phyloP scores from a whole-genome alignment of 1,140 invertebrate genomes.

The Pteromalus puparum region DNA sequence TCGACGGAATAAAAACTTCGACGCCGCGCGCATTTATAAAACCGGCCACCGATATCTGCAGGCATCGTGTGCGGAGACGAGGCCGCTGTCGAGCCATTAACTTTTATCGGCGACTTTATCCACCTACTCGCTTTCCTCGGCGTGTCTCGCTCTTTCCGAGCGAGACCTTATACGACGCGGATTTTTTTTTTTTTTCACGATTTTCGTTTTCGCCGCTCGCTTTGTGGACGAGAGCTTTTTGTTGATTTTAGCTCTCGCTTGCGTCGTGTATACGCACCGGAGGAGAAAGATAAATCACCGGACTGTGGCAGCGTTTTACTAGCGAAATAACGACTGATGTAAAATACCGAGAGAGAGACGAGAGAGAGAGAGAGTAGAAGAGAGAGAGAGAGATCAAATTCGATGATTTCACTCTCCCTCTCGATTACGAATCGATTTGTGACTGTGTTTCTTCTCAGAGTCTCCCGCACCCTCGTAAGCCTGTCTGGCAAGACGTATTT shows the following conservation, averaged over 20 bases:
- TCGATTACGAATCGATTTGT: too few relatives aligned
- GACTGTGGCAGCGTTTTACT: too few relatives aligned
- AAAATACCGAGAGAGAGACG: too few relatives aligned
- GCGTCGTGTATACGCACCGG: too few relatives aligned
- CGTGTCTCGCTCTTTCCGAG: neutral
- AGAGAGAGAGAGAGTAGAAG: too few relatives aligned
- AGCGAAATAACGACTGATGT: too few relatives aligned
- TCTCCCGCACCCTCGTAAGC: neutral
- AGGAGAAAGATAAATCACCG: too few relatives aligned
- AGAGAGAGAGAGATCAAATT: too few relatives aligned
- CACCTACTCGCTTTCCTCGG: neutral
- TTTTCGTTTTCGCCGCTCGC: neutral
- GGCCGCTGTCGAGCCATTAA: slow-evolving; percentile 37
- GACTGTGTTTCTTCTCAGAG: too few relatives aligned
- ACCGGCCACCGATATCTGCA: slow-evolving; percentile 23
- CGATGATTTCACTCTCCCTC: too few relatives aligned
- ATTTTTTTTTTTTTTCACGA: too few relatives aligned
- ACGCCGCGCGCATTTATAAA: slow-evolving; percentile 46
- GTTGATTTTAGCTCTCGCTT: too few relatives aligned
- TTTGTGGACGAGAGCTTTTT: neutral
- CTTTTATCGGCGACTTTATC: slow-evolving; percentile 47
- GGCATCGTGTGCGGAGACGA: neutral
- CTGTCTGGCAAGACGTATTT: neutral
- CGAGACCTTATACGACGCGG: neutral
- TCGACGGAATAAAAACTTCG: slow-evolving; percentile 45